phyloP scores from a whole-genome alignment of 2,113 vertebrate genomes.

The Mesembrinibis cayennensis region DNA sequence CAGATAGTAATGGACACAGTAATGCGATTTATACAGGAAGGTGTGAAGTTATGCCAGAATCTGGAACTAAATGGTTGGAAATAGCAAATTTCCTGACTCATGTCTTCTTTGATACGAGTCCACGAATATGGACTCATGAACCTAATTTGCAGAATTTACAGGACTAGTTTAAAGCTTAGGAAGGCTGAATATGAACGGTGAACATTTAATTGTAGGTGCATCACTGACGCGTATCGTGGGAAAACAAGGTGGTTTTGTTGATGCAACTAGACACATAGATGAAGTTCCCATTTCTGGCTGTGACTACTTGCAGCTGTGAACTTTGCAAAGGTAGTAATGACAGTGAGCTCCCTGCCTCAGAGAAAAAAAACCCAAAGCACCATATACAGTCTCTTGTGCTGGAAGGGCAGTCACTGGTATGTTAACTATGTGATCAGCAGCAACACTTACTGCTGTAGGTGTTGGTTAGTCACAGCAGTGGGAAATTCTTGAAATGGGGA shows the following conservation, averaged over 20 bases:
- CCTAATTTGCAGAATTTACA: background rate
- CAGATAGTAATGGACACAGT: background rate
- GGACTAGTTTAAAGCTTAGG: background rate
- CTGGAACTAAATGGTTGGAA: background rate
- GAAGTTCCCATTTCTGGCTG: background rate
- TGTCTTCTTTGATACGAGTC: background rate
- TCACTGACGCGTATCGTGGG: rapidly evolving
- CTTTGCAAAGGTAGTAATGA: background rate
- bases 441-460: rapidly evolving
- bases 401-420: background rate
- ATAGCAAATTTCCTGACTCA: background rate
- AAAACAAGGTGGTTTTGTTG: background rate
- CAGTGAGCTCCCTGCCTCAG: background rate
- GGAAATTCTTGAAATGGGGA: background rate
- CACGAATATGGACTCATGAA: background rate
- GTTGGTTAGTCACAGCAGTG: background rate
- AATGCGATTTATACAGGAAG: background rate
- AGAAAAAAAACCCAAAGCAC: background rate
- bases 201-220: background rate
- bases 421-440: background rate
- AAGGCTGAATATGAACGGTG: background rate
- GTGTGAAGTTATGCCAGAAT: background rate
- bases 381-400: background rate
- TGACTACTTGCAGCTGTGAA: background rate
- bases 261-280: background rate